phyloP scores from a whole-genome alignment of 2,888 invertebrate genomes.

The Atethmia centrago region DNA sequence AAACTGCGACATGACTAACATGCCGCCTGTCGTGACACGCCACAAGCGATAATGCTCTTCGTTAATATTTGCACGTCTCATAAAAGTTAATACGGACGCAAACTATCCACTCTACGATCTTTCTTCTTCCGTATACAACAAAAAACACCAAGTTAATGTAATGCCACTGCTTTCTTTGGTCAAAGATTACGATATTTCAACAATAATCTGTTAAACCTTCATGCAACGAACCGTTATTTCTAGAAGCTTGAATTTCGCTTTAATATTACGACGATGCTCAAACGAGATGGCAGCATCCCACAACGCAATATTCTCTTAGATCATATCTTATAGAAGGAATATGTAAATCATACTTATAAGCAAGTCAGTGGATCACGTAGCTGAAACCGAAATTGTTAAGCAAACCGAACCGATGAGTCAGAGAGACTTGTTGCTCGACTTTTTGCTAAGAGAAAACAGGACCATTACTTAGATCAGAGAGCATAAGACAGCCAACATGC shows the following conservation, averaged over 20 bases:
- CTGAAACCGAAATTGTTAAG: slow-evolving; percentile 65
- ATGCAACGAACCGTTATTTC: slow-evolving; percentile 41
- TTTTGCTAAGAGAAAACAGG: slow-evolving; percentile 72
- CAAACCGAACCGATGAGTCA: slow-evolving; percentile 73
- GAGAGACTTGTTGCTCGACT: slow-evolving; percentile 72
- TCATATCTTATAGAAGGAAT: slow-evolving; percentile 59
- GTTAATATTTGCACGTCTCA: slow-evolving; percentile 78
- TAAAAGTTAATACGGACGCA: slow-evolving; percentile 66
- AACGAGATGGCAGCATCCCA: slow-evolving; percentile 52
- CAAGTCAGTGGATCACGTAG: slow-evolving; percentile 67
- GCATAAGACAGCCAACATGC: slow-evolving; percentile 53
- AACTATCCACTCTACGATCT: slow-evolving; percentile 34
- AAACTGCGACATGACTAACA: slow-evolving; percentile 63
- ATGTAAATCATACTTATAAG: slow-evolving; percentile 64
- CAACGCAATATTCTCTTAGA: slow-evolving; percentile 56
- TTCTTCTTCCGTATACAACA: slow-evolving; percentile 35
- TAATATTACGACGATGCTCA: slow-evolving; percentile 49
- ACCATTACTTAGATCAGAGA: slow-evolving; percentile 64
- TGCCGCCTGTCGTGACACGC: slow-evolving; percentile 52
- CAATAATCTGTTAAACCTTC: slow-evolving; percentile 36
- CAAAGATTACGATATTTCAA: slow-evolving; percentile 49
- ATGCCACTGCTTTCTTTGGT: slow-evolving; percentile 55
- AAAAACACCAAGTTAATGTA: slow-evolving; percentile 50
- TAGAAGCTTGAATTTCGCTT: slow-evolving; percentile 48
- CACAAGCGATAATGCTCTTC: slow-evolving; percentile 68